Evolutionary conservation across 2,888 invertebrate genomes (phyloP).

Genomic region (Coronaproctus castanopsis): DNA sequence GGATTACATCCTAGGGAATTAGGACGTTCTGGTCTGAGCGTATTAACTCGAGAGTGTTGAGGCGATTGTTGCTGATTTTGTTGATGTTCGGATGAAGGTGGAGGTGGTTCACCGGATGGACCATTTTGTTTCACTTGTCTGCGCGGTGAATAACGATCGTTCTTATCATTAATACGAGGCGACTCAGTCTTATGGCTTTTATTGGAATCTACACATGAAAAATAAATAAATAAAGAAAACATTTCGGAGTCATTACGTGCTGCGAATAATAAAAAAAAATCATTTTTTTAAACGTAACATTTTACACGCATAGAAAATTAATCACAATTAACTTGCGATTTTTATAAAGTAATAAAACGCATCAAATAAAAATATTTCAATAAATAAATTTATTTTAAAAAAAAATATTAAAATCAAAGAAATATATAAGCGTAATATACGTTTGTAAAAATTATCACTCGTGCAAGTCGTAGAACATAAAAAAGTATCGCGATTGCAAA

Average conservation of each 20-base stretch:
- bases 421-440: too few relatives aligned
- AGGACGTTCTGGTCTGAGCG: conserved; percentile 19
- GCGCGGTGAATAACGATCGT: conserved; percentile 11
- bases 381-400: too few relatives aligned
- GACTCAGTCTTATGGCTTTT: conserved; percentile 13
- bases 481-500: too few relatives aligned
- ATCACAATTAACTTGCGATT: too few relatives aligned
- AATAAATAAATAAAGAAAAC: too few relatives aligned
- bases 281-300: neutral
- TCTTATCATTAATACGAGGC: conserved; percentile 9
- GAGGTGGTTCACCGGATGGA: conserved; percentile 8
- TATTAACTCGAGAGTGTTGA: neutral
- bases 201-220: conserved; percentile 10
- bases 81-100: conserved; percentile 8
- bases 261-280: neutral
- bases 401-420: too few relatives aligned
- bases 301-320: too few relatives aligned
- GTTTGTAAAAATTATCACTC: too few relatives aligned
- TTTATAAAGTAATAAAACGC: too few relatives aligned
- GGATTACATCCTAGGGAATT: conserved; percentile 47
- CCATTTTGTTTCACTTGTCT: conserved; percentile 6
- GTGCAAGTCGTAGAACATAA: too few relatives aligned
- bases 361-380: too few relatives aligned
- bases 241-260: too few relatives aligned
- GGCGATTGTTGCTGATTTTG: conserved; percentile 8